These are phyloP conservation scores for Urocyon cinereoargenteus DNA, from an alignment of 2,797 vertebrate genomes.

Conservation along the genomic window DNA sequence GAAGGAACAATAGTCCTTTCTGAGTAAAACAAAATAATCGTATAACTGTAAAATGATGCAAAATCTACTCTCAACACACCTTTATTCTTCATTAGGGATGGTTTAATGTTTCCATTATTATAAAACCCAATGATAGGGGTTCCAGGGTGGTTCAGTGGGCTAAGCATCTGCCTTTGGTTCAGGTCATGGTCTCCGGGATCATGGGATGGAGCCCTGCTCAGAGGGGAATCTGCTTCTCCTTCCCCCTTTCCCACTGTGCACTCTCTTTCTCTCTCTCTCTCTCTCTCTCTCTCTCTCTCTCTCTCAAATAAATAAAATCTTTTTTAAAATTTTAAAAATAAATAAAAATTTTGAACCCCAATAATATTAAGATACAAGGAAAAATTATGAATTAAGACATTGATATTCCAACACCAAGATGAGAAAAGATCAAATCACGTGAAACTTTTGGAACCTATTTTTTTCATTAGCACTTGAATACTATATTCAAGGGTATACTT, in stretches of 20 bases:
- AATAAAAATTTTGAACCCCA: background rate
- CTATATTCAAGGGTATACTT: background rate
- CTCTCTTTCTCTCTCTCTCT: background rate
- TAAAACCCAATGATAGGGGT: background rate
- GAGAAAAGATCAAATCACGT: background rate
- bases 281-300: background rate
- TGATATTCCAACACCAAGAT: background rate
- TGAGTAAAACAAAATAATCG: background rate
- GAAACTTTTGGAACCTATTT: background rate
- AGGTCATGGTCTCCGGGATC: background rate
- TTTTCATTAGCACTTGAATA: background rate
- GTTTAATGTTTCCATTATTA: background rate
- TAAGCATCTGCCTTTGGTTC: background rate
- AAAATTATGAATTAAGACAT: background rate
- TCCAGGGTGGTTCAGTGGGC: background rate
- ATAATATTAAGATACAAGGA: background rate
- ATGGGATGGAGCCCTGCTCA: background rate
- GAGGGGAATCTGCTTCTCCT: background rate
- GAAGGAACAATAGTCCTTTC: background rate
- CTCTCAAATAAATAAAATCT: background rate
- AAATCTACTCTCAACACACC: slow-evolving; percentile 7
- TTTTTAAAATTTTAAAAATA: background rate
- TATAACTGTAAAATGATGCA: background rate
- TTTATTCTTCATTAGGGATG: background rate
- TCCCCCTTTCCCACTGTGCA: background rate